A percentile compares a stretch with the other conserved stretches of the same genome.
phyloP scores from a whole-genome alignment of 1,140 invertebrate genomes.

The Euwallacea fornicatus region DNA sequence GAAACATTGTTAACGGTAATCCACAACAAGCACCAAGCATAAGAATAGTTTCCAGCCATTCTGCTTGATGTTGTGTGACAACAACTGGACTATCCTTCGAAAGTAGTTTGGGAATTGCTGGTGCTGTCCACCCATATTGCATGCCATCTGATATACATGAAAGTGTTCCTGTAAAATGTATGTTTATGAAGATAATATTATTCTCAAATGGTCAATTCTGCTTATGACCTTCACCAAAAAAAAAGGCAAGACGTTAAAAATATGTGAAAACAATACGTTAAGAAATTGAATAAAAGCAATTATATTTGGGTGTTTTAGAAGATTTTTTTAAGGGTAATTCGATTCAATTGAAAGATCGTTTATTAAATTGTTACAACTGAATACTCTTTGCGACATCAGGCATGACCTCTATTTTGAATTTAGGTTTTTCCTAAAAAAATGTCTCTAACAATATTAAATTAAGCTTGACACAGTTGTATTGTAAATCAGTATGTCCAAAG shows the following conservation, averaged over 20 bases:
- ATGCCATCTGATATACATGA: slow-evolving; percentile 44
- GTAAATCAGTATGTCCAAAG: not conserved
- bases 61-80: slow-evolving; percentile 44
- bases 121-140: slow-evolving; percentile 45
- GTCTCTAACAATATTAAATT: not conserved
- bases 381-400: slow-evolving; percentile 1
- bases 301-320: no score
- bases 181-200: no score
- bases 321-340: no score
- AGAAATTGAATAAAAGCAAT: no score
- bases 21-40: slow-evolving; percentile 64
- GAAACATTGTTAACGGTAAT: slow-evolving; percentile 57
- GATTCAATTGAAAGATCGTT: not conserved
- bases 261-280: no score
- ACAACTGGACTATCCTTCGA: slow-evolving; percentile 46
- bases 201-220: no score
- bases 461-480: not conserved
- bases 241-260: no score
- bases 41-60: slow-evolving; percentile 65
- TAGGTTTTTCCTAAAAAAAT: not conserved
- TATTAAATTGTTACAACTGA: slow-evolving; percentile 6
- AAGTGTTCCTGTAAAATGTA: slow-evolving; percentile 38
- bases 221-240: not conserved
- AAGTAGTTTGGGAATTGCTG: slow-evolving; percentile 53
- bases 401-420: not conserved